These are phyloP conservation scores for Micrasema minimum DNA, from an alignment of 1,140 invertebrate species.

Conservation along the genomic window DNA sequence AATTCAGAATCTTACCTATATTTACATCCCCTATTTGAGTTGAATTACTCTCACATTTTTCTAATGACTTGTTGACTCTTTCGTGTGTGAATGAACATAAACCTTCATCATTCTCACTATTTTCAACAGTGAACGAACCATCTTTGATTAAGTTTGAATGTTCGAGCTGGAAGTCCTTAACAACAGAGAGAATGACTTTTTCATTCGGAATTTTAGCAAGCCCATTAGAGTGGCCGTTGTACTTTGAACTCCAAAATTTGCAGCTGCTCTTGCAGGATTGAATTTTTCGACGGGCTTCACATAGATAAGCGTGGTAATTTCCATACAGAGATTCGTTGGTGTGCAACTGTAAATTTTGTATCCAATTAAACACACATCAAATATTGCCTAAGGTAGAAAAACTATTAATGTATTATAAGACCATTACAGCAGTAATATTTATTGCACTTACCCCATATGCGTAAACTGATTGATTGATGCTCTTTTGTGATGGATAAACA, in stretches of 20 bases:
- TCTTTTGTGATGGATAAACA: conserved; percentile 14
- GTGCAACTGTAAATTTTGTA: conserved; percentile 56
- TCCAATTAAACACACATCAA: too few species aligned
- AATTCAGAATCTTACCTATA: conserved; percentile 51
- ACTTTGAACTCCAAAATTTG: conserved; percentile 79
- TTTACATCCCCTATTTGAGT: conserved; percentile 40
- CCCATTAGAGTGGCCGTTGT: conserved; percentile 71
- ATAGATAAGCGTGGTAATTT: conserved; percentile 85
- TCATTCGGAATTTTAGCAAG: conserved; percentile 59
- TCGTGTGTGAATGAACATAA: conserved; percentile 1
- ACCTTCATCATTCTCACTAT: conserved; percentile 40
- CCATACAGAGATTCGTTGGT: conserved; percentile 72
- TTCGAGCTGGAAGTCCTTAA: conserved; percentile 50
- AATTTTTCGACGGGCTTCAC: conserved; percentile 83
- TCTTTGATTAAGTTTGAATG: conserved; percentile 50
- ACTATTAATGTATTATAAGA: too few species aligned
- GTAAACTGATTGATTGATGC: conserved; percentile 62
- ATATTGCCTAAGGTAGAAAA: too few species aligned
- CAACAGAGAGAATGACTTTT: conserved; percentile 54
- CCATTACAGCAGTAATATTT: too few species aligned
- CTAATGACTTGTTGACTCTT: conserved; percentile 8
- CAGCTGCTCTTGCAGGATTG: conserved; percentile 78
- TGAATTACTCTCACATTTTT: conserved; percentile 27
- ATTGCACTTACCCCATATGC: conserved; percentile 65
- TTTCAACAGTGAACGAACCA: conserved; percentile 1